phyloP scores from a whole-genome alignment of 2,888 invertebrate genomes.

The Hemaris fuciformis region DNA sequence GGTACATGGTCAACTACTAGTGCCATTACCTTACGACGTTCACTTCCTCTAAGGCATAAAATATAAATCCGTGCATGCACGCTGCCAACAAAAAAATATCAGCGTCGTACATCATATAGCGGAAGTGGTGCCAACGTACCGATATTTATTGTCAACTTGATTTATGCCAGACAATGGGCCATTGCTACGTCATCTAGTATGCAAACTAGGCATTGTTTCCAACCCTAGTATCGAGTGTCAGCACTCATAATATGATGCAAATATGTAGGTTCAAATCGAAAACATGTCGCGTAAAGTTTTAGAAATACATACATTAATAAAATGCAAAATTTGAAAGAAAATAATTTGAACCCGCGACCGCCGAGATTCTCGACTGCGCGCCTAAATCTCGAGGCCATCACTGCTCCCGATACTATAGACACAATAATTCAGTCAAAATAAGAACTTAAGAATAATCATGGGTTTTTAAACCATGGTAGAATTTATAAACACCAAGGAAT shows the following conservation, averaged over 20 bases:
- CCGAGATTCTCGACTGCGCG: too few relatives aligned
- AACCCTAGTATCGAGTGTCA: not conserved
- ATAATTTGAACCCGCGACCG: too few relatives aligned
- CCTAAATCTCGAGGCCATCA: too few relatives aligned
- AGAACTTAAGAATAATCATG: too few relatives aligned
- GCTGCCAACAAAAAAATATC: conserved; percentile 1
- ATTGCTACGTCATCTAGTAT: not conserved
- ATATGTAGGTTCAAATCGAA: not conserved
- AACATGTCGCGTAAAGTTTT: not conserved
- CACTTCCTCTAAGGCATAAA: not conserved
- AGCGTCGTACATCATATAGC: not conserved
- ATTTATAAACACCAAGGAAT: too few relatives aligned
- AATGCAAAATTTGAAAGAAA: too few relatives aligned
- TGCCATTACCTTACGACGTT: not conserved
- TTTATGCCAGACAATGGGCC: not conserved
- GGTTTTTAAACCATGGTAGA: too few relatives aligned
- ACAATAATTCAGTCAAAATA: too few relatives aligned
- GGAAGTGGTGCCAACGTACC: conserved; percentile 3
- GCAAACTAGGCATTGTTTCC: conserved; percentile 1
- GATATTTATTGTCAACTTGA: conserved; percentile 6
- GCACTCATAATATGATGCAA: not conserved
- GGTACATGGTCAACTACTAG: too few relatives aligned
- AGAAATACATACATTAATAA: not conserved
- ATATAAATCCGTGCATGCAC: not conserved
- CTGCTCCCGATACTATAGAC: too few relatives aligned